These are phyloP conservation scores for Sceloporus undulatus DNA, from an alignment of 2,113 vertebrate genomes.

Conservation along the genomic window DNA sequence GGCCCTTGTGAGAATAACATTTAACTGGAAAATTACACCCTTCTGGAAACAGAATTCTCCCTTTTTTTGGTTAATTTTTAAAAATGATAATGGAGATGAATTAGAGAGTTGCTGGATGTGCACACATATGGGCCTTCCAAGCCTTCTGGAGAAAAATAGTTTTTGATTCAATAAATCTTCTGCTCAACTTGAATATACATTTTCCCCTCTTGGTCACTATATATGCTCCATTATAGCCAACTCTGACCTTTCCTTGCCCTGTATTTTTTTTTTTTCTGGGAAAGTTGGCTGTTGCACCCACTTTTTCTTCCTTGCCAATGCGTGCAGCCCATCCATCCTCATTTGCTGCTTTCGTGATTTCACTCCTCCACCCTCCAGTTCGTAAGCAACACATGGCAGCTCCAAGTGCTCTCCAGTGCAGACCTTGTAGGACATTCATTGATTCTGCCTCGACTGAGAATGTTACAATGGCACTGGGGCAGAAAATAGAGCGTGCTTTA, in stretches of 20 bases:
- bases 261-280: background rate
- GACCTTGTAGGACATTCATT: constrained; percentile 44
- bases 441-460: constrained; percentile 59
- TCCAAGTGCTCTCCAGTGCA: constrained; percentile 45
- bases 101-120: too few relatives aligned
- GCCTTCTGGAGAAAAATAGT: too few relatives aligned
- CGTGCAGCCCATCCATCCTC: constrained; percentile 60
- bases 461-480: constrained; percentile 41
- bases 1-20: too few relatives aligned
- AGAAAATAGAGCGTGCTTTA: constrained; percentile 59
- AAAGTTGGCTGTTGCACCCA: background rate
- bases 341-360: constrained; percentile 63
- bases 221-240: background rate
- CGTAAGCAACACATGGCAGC: constrained; percentile 59
- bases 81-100: too few relatives aligned
- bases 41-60: too few relatives aligned
- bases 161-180: background rate
- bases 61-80: too few relatives aligned
- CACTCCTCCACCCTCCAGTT: constrained; percentile 47
- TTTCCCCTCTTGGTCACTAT: too few relatives aligned
- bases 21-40: too few relatives aligned
- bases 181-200: too few relatives aligned
- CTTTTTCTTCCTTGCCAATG: constrained; percentile 47
- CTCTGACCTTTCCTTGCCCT: background rate
- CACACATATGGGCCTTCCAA: too few relatives aligned